Base-by-base conservation (phyloP, 2,113 vertebrate species). In the Gavia stellata region DNA sequence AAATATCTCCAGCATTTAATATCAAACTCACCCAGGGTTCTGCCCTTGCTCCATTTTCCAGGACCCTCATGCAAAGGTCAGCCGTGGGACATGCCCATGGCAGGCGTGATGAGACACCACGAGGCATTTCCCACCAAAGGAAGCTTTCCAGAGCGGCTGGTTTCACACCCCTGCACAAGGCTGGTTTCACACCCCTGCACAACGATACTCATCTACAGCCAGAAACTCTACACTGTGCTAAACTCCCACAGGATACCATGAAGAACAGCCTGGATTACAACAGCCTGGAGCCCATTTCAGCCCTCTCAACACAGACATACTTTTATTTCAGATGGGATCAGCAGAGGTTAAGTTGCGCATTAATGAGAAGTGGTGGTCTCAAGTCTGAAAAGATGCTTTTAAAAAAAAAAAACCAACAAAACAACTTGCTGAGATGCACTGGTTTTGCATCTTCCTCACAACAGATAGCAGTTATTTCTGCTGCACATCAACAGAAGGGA, bases 61-160 rank as follows among this genome's bases (percentile, higher is more conserved):
- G 29, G 0, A 33, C 31, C 26, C n/a, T 63, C 77, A 36, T 0
- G 3, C 62, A 12, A n/a, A 77, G 36, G 25, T 14, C 19, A 26
- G 49, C 6, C 0, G 0, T 1, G 45, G 29, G 40, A n/a, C 21
- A 3, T 6, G 36, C 11, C 88, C 33, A 4, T 2, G 18, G 59
- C 49, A 53, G 52, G 33, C 6, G 12, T 13, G 13, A 17, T 5
- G 14, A 15, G 61, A 44, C 84, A 87, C 31, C 42, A 8, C 3
- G 2, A 31, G n/a, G n/a, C 14, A 45, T 29, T 68, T 79, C 58
- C 49, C 31, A 61, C 14, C 3, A 0, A 56, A 12, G 0, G 4
- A 9, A 62, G 33, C 74, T 81, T 53, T 47, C 45, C 58, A 65
- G 53, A 61, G 31, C 6, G 1, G 55, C 28, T 29, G 34, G 7